Percentiles rank a stretch among this genome's conserved stretches.
phyloP scores from a whole-genome alignment of 2,888 invertebrate genomes.

The Machimus rusticus region DNA sequence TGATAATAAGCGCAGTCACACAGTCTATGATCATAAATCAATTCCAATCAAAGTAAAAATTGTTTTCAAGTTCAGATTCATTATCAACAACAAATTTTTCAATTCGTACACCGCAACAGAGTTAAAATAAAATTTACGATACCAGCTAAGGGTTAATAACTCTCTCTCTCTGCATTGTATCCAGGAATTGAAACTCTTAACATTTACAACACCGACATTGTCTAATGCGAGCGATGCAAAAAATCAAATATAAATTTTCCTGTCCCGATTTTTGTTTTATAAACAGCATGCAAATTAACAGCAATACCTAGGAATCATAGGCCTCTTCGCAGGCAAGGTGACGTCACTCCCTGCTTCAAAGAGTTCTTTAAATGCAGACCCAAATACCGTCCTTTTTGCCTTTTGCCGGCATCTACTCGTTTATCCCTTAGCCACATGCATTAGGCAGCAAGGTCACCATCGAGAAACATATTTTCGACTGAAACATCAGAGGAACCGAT shows the following conservation, averaged over 20 bases:
- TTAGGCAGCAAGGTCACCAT: not conserved
- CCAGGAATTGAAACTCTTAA: not conserved
- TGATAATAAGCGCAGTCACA: too few species aligned
- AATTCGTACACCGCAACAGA: too few species aligned
- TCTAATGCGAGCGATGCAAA: not conserved
- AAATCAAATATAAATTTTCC: constrained; percentile 35
- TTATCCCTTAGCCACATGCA: not conserved
- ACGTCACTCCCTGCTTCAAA: not conserved
- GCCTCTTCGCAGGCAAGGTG: not conserved
- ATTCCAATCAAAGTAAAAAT: not conserved
- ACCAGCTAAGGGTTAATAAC: not conserved
- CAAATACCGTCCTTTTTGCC: not conserved
- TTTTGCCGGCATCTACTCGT: not conserved
- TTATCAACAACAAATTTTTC: not conserved
- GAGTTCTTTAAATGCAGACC: not conserved
- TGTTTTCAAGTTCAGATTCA: not conserved
- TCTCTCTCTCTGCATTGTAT: not conserved
- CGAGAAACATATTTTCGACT: not conserved
- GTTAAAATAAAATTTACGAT: not conserved
- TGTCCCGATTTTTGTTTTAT: too few species aligned
- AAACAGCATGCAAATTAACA: not conserved
- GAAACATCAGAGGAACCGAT: not conserved
- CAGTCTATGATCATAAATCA: not conserved
- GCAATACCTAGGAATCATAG: not conserved
- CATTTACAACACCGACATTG: not conserved